A percentile compares a stretch with the other conserved stretches of the same genome.
These are phyloP conservation scores for Sigmodon hispidus DNA, from an alignment of 2,113 vertebrate genomes.

Conservation along the genomic window DNA sequence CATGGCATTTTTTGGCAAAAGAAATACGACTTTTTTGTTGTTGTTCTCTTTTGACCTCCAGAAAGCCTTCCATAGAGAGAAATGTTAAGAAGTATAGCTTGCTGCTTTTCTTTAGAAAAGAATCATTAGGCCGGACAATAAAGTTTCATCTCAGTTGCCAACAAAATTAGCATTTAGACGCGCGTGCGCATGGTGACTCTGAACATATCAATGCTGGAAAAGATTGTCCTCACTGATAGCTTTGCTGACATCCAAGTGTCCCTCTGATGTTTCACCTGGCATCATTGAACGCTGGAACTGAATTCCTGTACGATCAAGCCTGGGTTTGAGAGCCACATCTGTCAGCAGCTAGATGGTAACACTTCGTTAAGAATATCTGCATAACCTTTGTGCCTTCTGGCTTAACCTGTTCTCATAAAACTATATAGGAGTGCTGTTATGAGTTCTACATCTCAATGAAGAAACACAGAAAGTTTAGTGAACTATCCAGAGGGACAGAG, in stretches of 20 bases:
- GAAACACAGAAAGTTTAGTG: not conserved
- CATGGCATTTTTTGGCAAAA: conserved; percentile 32
- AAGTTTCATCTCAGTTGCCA: conserved; percentile 20
- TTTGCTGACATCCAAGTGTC: not conserved
- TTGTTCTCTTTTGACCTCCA: conserved; percentile 56
- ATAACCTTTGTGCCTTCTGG: not conserved
- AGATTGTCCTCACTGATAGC: not conserved
- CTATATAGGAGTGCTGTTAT: not conserved
- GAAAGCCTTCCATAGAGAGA: conserved; percentile 30
- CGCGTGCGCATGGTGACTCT: not conserved
- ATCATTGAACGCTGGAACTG: not conserved
- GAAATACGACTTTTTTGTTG: conserved; percentile 44
- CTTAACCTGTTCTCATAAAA: conserved; percentile 35
- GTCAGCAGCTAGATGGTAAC: not conserved
- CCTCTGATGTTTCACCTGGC: not conserved
- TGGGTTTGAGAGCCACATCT: not conserved
- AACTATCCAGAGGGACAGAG: not conserved
- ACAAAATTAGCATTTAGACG: conserved; percentile 33
- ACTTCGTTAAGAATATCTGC: conserved; percentile 25
- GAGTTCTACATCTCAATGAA: not conserved
- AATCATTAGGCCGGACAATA: conserved; percentile 25
- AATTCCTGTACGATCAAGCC: not conserved
- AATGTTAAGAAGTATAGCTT: not conserved
- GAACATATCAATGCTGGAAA: not conserved
- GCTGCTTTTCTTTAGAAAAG: not conserved